Evolutionary conservation across 2,888 invertebrate species (phyloP).

Genomic region (Acleris emargana): DNA sequence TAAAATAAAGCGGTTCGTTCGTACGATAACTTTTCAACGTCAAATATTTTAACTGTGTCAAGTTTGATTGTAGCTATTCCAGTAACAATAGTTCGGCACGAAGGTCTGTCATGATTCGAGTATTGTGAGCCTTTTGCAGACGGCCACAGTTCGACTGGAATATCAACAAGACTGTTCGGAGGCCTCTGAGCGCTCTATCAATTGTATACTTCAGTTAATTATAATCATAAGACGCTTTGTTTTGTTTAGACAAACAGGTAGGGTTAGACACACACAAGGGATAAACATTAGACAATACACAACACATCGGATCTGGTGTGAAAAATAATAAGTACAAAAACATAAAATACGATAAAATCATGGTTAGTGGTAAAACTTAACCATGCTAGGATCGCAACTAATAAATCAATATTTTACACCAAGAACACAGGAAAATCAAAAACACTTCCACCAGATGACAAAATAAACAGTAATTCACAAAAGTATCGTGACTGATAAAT

Average conservation of each 20-base stretch:
- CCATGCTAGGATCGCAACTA: slow-evolving; percentile 79
- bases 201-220: slow-evolving; percentile 59
- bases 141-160: slow-evolving; percentile 61
- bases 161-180: slow-evolving; percentile 80
- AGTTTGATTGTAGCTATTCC: slow-evolving; percentile 24
- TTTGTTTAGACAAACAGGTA: slow-evolving; percentile 82
- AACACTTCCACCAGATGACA: slow-evolving; percentile 83
- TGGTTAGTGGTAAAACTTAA: slow-evolving; percentile 68
- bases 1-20: slow-evolving; percentile 32
- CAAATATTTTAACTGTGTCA: slow-evolving; percentile 23
- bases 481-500: slow-evolving; percentile 68
- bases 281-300: slow-evolving; percentile 96
- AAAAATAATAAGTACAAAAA: slow-evolving; percentile 70
- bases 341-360: slow-evolving; percentile 55
- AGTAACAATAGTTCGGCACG: slow-evolving; percentile 33
- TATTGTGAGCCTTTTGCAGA: slow-evolving; percentile 56
- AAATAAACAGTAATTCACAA: slow-evolving; percentile 73
- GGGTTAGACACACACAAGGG: slow-evolving; percentile 95
- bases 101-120: slow-evolving; percentile 75
- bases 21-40: slow-evolving; percentile 22
- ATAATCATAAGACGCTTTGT: slow-evolving; percentile 68
- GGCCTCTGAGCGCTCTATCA: slow-evolving; percentile 74
- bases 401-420: slow-evolving; percentile 71
- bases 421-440: slow-evolving; percentile 82
- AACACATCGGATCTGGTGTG: slow-evolving; percentile 85